Evolutionary conservation across 2,888 invertebrate species (phyloP), one percentile per base, ranked within the genome.

Genomic region (Eremobia ochroleuca): DNA sequence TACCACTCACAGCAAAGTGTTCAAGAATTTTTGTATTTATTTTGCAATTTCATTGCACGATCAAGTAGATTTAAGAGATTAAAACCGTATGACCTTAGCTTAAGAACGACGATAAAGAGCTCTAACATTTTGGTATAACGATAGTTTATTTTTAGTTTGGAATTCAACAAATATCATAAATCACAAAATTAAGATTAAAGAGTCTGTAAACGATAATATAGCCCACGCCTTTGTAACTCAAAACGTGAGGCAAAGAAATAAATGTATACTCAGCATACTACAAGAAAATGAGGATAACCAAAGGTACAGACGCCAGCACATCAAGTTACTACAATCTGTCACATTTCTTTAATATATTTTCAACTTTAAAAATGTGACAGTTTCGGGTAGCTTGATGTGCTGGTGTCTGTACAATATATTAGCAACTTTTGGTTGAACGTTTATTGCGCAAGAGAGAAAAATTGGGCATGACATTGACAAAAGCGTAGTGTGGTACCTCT

Each of bases 1-100:
- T 81, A 68, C 58, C 55, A 81, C 81, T 73, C 43, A 28, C 31
- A 73, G 55, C 6, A 55, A 65, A 73, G 80, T 81, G 81, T 66
- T 85, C 52, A 81, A 81, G 68, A 52, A 82, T 75, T 81, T 81
- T 82, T 70, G 66, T 85, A 78, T 82, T 84, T 78, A 85, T 84
- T 85, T 84, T 82, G 82, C 85, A 85, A 78, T 78, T 81, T 81
- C 85, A 78, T 85, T 85, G 74, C 85, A 85, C 72, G 62, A 73
- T 77, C 65, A 73, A 81, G 77, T 62, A 72, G 72, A 81, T 72
- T 72, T 66, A 72, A 70, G 40, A 81, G 85, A 84, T 84, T 82
- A 85, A 69, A 71, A 70, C 55, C 72, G 28, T 62, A 61, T 70
- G 85, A 73, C 83, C 83, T 83, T 73, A 72, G 40, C 59, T 73